Base-by-base conservation (phyloP, 2,113 vertebrate species). In the Chlamydotis undulata region DNA sequence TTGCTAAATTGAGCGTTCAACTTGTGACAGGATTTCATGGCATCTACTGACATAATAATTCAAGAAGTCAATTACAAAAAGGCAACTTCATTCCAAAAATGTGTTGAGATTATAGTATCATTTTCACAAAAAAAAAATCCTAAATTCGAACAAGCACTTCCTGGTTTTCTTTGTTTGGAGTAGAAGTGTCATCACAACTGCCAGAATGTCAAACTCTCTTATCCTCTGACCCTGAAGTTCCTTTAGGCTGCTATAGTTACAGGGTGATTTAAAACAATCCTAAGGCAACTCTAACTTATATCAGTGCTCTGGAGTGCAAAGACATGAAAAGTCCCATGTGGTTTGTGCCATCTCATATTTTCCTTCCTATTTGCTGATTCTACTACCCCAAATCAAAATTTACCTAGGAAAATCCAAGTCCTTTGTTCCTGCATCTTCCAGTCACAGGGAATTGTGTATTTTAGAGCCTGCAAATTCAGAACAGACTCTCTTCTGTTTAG, bases 401-500 rank as follows among this genome's bases (percentile, higher is more conserved):
- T 65, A 65, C 25, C 53, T 69, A 41, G 55, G 45, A 84, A 83
- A 69, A 87, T 75, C 23, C 17, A 79, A 37, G n/a, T 93, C 35
- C 57, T 93, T 83, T 16, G 0, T 87, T 92, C 93, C 69, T 93
- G 65, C 35, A 68, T 91, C 68, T 91, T 65, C 24, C 39, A 68
- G 26, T 87, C 50, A 50, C 19, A 76, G 57, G 29, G 37, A 91
- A 31, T 41, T 92, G 45, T 91, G 83, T 91, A 65, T 82, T 84
- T 94, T 61, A 94, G 37, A 92, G 77, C 45, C 57, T 91, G 69
- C 55, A 87, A 53, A 47, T 87, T 94, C 80, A 91, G 89, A 84
- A 96, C 94, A 97, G 89, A 29, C 83, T 67, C 49, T 61, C 95
- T 91, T 96, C 95, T 97, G 94, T 96, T 95, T 87, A 89, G 83